Conservation (phyloP, 2,797 vertebrate genomes). For the Darevskia nairensis region DNA sequence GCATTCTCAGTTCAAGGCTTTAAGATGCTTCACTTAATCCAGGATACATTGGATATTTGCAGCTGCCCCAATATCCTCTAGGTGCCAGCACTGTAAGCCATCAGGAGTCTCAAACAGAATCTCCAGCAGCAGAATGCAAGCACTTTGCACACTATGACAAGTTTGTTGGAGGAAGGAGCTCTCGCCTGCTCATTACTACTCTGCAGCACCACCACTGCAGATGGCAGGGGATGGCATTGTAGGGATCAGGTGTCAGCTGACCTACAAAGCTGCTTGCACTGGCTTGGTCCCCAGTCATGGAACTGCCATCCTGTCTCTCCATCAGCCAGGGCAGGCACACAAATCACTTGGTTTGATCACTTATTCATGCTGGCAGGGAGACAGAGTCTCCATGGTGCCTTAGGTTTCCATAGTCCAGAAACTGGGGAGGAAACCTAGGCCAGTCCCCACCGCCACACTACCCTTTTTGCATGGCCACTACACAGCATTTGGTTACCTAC, state of each 20-base stretch:
- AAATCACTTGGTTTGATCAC: neutral
- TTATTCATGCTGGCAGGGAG: neutral
- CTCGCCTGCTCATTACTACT: neutral
- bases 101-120: neutral
- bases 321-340: neutral
- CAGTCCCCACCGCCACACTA: neutral
- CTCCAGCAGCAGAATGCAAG: neutral
- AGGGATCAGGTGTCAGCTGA: neutral
- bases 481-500: slow-evolving; percentile 81
- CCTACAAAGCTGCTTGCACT: neutral
- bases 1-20: neutral
- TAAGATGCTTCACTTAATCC: neutral
- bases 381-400: neutral
- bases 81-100: neutral
- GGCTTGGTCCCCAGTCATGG: neutral
- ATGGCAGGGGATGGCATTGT: neutral
- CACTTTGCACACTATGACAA: neutral
- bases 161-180: neutral
- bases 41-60: neutral
- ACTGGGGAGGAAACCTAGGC: neutral
- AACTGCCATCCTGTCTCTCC: neutral
- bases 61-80: neutral
- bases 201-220: neutral
- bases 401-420: neutral
- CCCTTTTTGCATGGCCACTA: slow-evolving; percentile 19